Evolutionary conservation across 2,113 vertebrate genomes (phyloP).

Genomic region (Columba livia): DNA sequence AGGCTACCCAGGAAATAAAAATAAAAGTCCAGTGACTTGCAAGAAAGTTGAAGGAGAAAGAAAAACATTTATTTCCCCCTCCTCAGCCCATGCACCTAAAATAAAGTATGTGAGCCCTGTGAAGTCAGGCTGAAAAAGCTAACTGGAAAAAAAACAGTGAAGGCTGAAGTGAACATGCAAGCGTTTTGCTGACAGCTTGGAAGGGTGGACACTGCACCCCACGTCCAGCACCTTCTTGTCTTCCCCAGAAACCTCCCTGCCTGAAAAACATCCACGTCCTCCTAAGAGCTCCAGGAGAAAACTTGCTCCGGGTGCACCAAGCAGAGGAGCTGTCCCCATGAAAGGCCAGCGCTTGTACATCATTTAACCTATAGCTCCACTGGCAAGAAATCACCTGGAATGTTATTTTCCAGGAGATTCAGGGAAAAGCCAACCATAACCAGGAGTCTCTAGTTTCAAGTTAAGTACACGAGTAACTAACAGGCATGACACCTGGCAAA

Average conservation of each 20-base stretch:
- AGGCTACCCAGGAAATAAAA: slow-evolving; percentile 38
- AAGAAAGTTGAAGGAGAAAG: slow-evolving; percentile 41
- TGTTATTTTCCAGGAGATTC: background rate
- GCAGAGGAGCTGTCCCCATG: background rate
- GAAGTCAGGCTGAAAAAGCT: background rate
- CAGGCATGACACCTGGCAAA: background rate
- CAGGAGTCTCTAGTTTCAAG: background rate
- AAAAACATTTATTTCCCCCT: background rate
- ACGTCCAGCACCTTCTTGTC: accelerated
- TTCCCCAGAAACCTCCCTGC: background rate
- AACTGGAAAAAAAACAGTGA: background rate
- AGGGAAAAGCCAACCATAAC: background rate
- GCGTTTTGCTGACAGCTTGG: background rate
- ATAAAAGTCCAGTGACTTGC: slow-evolving; percentile 32
- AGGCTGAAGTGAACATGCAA: background rate
- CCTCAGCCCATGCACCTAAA: background rate
- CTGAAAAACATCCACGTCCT: accelerated
- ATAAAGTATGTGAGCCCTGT: background rate
- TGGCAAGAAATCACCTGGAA: background rate
- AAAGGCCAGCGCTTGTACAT: background rate
- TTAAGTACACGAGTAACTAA: background rate
- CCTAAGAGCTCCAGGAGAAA: background rate
- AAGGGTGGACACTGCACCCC: background rate
- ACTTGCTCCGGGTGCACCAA: background rate
- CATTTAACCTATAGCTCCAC: background rate